Conservation (phyloP, 2,113 vertebrate genomes). For the Eretmochelys imbricata region DNA sequence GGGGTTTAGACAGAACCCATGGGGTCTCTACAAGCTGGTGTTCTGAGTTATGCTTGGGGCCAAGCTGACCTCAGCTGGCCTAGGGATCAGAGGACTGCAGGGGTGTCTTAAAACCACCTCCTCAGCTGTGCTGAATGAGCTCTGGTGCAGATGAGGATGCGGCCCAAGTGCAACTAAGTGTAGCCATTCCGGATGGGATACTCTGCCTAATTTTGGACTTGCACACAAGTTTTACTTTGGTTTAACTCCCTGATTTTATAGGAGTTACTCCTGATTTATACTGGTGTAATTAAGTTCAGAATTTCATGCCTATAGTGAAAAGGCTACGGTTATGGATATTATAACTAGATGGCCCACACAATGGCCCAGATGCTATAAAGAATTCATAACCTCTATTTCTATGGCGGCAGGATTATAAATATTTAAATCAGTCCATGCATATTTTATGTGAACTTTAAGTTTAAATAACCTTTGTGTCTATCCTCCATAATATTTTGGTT, state of each 20-base stretch:
- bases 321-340: not conserved
- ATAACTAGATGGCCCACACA: not conserved
- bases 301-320: not conserved
- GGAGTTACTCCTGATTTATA: not conserved
- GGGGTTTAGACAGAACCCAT: too few species aligned
- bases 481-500: not conserved
- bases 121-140: too few species aligned
- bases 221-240: too few species aligned
- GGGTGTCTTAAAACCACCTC: too few species aligned
- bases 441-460: slow-evolving; percentile 45
- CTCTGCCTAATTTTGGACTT: not conserved
- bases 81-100: too few species aligned
- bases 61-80: too few species aligned
- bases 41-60: too few species aligned
- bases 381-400: slow-evolving; percentile 32
- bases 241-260: not conserved
- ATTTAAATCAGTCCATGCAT: slow-evolving; percentile 70
- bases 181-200: not conserved
- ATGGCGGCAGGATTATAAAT: slow-evolving; percentile 59
- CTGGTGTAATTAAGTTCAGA: not conserved
- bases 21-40: too few species aligned
- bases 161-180: too few species aligned
- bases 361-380: slow-evolving; percentile 40
- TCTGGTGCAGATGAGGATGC: too few species aligned
- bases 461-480: slow-evolving; percentile 56